A percentile compares a stretch with the other conserved stretches of the same genome.
Conservation (phyloP, 2,797 vertebrate genomes). For the Ceyx erithaca region DNA sequence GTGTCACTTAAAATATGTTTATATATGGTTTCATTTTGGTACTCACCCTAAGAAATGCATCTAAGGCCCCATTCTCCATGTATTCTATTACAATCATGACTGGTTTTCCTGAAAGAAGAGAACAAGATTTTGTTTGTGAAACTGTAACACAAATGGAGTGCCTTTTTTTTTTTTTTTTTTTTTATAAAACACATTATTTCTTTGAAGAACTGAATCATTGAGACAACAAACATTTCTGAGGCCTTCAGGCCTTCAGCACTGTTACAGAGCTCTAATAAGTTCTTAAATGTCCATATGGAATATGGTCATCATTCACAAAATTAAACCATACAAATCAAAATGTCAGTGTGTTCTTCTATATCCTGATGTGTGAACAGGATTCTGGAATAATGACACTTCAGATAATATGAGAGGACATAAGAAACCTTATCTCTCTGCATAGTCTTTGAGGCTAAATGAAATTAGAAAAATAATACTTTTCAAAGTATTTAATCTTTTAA, state of each 20-base stretch:
- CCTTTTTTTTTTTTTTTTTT: not conserved
- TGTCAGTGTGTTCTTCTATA: slow-evolving; percentile 46
- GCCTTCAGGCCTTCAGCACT: slow-evolving; percentile 43
- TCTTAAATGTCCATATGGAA: slow-evolving; percentile 64
- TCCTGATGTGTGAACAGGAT: slow-evolving; percentile 58
- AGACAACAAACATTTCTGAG: slow-evolving; percentile 20
- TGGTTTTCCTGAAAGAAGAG: slow-evolving; percentile 90
- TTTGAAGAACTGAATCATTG: slow-evolving; percentile 36
- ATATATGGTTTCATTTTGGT: slow-evolving; percentile 34
- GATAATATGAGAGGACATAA: slow-evolving; percentile 51
- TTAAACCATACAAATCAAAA: slow-evolving; percentile 69
- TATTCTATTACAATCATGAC: slow-evolving; percentile 99
- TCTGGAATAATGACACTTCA: slow-evolving; percentile 53
- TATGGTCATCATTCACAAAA: slow-evolving; percentile 50
- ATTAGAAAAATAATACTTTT: slow-evolving; percentile 47
- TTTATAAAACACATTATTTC: slow-evolving; percentile 45
- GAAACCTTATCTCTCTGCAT: slow-evolving; percentile 47
- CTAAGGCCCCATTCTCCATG: slow-evolving; percentile 98
- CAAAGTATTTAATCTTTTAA: slow-evolving; percentile 61
- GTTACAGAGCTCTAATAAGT: slow-evolving; percentile 56
- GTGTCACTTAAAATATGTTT: not conserved
- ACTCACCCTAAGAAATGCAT: slow-evolving; percentile 97
- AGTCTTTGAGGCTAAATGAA: slow-evolving; percentile 59
- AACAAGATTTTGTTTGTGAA: slow-evolving; percentile 59
- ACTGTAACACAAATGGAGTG: not conserved